Base-by-base conservation (phyloP, 2,888 invertebrate genomes). In the Hedya salicella region DNA sequence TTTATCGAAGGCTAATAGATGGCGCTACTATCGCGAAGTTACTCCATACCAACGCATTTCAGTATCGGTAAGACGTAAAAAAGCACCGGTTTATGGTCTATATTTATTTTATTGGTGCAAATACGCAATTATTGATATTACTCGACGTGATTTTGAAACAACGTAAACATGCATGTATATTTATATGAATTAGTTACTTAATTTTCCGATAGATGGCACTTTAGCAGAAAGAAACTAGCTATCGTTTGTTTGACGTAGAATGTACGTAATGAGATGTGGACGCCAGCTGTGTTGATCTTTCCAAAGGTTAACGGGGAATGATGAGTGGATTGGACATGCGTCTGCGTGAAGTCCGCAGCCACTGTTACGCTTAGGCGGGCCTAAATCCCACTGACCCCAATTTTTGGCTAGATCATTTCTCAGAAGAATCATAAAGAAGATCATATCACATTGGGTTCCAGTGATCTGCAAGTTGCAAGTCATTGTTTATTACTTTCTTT, bases 231-330 rank as follows among this genome's bases (percentile, higher is more conserved):
- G 73, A 69, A 78, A 74, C 79, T 74, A 81, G 82, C 69, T 80
- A 81, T 77, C 73, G 79, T 81, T 82, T 72, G 70, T 74, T 75
- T 77, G 42, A 52, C 57, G 32, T 8, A n/a, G 40, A 57, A 52
- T 40, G 40, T 63, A 60, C 16, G 32, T 53, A 17, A 46, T 0
- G 19, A 32, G 53, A 30, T 25, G 30, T 21, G 13, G 30, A 32
- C 8, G n/a, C n/a, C 21, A 13, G 19, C 14, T n/a, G 0, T 14
- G 11, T 71, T 36, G 90, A 91, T 91, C 91, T 91, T 91, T 91
- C 91, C 77, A 86, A 89, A 89, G 91, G 90, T 91, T 75, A 87
- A 90, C 80, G 89, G 91, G 88, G 91, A 68, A 81, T 91, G 91
- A 91, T 91, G 91, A 91, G 89, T 79, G 88, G 90, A 79, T 78